phyloP scores from a whole-genome alignment of 2,113 vertebrate species.

The Pica pica region DNA sequence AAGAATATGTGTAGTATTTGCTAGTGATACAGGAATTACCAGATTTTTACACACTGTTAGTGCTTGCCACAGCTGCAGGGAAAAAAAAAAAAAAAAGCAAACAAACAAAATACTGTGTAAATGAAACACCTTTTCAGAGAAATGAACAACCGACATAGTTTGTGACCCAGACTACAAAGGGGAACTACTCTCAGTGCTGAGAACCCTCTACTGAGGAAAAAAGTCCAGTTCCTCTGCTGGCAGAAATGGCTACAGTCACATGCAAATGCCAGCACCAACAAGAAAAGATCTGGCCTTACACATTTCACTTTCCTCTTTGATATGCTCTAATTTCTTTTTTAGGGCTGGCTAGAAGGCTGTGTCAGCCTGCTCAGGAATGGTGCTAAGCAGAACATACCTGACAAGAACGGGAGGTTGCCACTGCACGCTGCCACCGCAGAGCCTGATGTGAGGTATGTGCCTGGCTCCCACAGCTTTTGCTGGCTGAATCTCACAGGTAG shows the following conservation, averaged over 20 bases:
- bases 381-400: constrained; percentile 86
- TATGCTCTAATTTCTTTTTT: not conserved
- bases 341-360: constrained; percentile 91
- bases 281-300: not conserved
- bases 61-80: not conserved
- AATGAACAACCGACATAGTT: not conserved
- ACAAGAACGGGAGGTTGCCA: constrained; percentile 86
- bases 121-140: not conserved
- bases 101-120: not conserved
- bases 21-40: not conserved
- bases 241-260: not conserved
- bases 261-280: not conserved
- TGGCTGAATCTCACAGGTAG: not conserved
- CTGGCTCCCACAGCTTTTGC: not conserved
- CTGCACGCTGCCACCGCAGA: constrained; percentile 86
- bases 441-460: constrained; percentile 78
- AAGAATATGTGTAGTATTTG: not conserved
- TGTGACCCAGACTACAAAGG: not conserved
- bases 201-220: not conserved
- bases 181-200: not conserved
- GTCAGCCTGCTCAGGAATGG: constrained; percentile 86
- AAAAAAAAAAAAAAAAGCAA: not conserved
- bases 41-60: not conserved
- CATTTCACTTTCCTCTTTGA: not conserved
- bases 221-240: not conserved